Evolutionary conservation across 2,113 vertebrate species (phyloP), one percentile per base, ranked within the genome.

Genomic region (Macroglossus sobrinus): DNA sequence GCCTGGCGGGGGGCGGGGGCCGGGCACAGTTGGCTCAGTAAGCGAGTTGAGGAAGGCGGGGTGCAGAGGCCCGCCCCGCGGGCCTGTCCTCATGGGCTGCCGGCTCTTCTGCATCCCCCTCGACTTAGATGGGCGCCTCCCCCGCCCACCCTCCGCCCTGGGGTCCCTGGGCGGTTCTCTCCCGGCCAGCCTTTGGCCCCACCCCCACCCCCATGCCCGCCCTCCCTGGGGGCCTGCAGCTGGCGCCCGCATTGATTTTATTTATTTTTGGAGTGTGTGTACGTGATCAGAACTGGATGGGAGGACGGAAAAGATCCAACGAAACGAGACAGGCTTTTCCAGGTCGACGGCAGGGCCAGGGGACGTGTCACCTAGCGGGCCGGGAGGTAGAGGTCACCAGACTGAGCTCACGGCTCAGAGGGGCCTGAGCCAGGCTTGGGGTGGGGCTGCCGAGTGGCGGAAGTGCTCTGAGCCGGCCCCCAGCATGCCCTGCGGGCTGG

Each of bases 231-330:
- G 50, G 96, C 94, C 94, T 57, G 96, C 93, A 53, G 47, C 72
- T n/a, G 82, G 88, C 84, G 97, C 95, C 0, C 26, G 75, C 92
- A 89, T 91, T 33, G 96, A 97, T 97, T 97, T 96, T 95, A 92
- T 1, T 45, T 1, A 13, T 35, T 35, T 50, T 33, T 6, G 14
- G 33, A 98, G 81, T 95, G 95, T n/a, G 85, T 97, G 88, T 79
- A 57, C 79, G 96, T 90, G 97, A 97, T 97, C 98, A 97, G 96
- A 98, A 98, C 15, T 87, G 84, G 97, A 97, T 7, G 85, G 96
- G 91, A 96, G 97, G 94, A 92, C n/a, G 78, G 38, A 21, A 64
- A 75, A 93, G 16, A 93, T 53, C 79, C 68, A 97, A 80, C 93
- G 94, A 96, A 97, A 94, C 82, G 81, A 89, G 96, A 93, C 95